Conservation (phyloP, 2,113 vertebrate species). For the Onychostoma macrolepis region DNA sequence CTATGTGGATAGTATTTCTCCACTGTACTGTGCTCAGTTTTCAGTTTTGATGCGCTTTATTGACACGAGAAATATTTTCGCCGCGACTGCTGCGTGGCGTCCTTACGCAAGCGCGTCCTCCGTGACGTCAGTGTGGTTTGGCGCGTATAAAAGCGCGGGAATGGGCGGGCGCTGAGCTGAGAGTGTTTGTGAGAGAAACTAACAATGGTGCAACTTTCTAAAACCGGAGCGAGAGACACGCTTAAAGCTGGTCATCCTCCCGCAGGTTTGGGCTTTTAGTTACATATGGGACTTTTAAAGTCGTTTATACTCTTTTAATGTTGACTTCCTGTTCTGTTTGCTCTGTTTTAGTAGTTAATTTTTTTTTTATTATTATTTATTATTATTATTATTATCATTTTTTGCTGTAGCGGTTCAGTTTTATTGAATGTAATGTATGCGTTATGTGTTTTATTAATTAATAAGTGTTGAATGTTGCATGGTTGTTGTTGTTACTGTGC, state of each 20-base stretch:
- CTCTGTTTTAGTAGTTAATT: not conserved
- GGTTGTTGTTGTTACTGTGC: not conserved
- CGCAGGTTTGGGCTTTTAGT: slow-evolving; percentile 66
- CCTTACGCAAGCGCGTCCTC: not conserved
- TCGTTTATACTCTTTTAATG: not conserved
- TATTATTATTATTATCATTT: no score
- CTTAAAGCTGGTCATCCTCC: slow-evolving; percentile 77
- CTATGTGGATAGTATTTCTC: not conserved
- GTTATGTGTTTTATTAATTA: not conserved
- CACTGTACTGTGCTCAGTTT: not conserved
- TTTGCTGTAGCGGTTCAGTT: not conserved
- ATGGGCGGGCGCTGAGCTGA: not conserved
- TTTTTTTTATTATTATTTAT: no score
- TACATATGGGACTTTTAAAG: not conserved
- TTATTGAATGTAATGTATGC: no score
- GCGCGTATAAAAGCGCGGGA: slow-evolving; percentile 21
- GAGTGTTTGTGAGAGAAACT: slow-evolving; percentile 18
- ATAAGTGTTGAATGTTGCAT: not conserved
- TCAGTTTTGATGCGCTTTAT: not conserved
- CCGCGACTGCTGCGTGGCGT: not conserved
- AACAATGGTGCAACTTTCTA: slow-evolving; percentile 72
- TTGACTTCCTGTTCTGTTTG: not conserved
- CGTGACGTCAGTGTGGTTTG: not conserved
- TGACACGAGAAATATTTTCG: not conserved
- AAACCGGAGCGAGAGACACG: slow-evolving; percentile 60